Base-by-base conservation (phyloP, 2,888 invertebrate genomes). In the Hypsopygia costalis region DNA sequence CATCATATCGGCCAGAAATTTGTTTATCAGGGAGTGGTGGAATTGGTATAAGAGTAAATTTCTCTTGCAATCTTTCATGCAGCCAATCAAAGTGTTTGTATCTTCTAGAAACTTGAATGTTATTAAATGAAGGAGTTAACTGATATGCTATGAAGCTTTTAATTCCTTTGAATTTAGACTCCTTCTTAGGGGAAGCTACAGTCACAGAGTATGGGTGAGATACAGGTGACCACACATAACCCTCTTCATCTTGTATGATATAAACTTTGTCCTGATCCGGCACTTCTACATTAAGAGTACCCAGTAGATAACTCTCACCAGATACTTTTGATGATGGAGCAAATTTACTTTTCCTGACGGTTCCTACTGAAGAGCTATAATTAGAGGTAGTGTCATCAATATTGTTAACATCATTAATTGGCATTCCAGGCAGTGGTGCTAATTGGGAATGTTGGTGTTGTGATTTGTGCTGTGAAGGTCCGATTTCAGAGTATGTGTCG, bases 61-160 rank as follows among this genome's bases (percentile, higher is more conserved):
- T 99, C 55, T 96, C 97, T 60, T 94, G 94, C 49, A 99, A 87
- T 56, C 98, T 92, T 71, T 97, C 97, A 81, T 98, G 98, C 39
- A 99, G 82, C 99, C 99, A 99, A 89, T 99, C 99, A 81, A 99
- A 99, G 80, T 99, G 99, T 81, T 99, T 99, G 85, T 98, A 99
- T 56, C 99, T 91, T 51, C 99, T 91, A 27, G 95, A 96, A 20
- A 97, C 98, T 90, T 97, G 96, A 58, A 97, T 95, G 68, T 95
- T 95, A 71, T 95, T 97, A 73, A 97, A 97, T 81, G 97, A 96
- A 1, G 98, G 98, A 39, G 97, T 98, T 47, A 99, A 80, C 68
- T 98, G 97, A 86, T 99, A 99, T 34, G 98, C 98, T 60, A 99
- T 99, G 68, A 95, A 99, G 66, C 97, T 98, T 85, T 99, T 99